These are phyloP conservation scores for Trachelus tabidus DNA, from an alignment of 2,888 invertebrate species.

Conservation along the genomic window DNA sequence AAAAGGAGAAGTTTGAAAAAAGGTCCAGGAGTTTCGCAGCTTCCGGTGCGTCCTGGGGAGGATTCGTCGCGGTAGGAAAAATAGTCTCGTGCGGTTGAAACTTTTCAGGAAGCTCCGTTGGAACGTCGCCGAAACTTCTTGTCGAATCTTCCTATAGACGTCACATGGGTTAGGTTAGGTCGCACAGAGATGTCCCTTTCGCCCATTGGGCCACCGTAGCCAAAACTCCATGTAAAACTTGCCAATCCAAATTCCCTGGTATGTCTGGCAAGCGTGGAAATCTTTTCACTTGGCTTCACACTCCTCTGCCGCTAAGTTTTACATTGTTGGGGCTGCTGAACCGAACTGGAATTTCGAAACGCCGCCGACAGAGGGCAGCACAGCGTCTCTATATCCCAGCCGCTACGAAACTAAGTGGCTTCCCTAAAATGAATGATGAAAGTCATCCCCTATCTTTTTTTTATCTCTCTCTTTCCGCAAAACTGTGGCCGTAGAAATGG, in stretches of 20 bases:
- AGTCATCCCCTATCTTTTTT: background rate
- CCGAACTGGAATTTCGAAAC: background rate
- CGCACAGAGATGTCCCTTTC: background rate
- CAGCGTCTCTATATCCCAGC: background rate
- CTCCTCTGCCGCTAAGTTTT: background rate
- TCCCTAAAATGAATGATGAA: background rate
- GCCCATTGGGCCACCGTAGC: background rate
- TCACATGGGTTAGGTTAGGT: background rate
- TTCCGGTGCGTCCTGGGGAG: background rate
- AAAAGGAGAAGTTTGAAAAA: too few relatives aligned
- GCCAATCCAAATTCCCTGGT: background rate
- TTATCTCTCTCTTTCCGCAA: constrained; percentile 16
- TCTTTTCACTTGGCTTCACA: background rate
- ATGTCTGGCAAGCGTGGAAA: background rate
- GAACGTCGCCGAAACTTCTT: background rate
- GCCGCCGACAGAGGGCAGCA: background rate
- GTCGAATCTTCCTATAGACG: background rate
- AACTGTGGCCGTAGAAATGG: constrained; percentile 32
- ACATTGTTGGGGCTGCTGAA: background rate
- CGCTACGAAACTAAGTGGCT: background rate
- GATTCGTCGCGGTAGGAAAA: background rate
- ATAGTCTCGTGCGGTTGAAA: background rate
- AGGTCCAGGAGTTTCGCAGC: background rate
- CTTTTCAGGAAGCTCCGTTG: background rate
- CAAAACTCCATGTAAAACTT: background rate